A percentile compares a stretch with the other conserved stretches of the same genome.
phyloP scores from a whole-genome alignment of 2,797 vertebrate species.

The Tauraco hartlaubi region DNA sequence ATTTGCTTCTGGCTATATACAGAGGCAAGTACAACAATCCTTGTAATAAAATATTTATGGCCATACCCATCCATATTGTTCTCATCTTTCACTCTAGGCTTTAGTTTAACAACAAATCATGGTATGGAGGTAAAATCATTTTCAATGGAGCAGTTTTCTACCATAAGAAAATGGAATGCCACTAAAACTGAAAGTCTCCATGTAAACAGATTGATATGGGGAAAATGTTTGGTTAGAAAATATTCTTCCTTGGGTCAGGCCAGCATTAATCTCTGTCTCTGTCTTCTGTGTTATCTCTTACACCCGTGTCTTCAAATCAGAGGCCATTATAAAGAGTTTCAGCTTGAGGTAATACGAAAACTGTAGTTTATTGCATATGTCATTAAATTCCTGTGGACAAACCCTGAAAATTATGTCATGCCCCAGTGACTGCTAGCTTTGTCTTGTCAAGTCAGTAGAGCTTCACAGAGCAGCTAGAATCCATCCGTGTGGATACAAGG shows the following conservation, averaged over 20 bases:
- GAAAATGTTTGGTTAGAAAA: not conserved
- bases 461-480: not conserved
- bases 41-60: constrained; percentile 1
- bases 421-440: not conserved
- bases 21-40: not conserved
- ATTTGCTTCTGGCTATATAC: not conserved
- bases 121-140: not conserved
- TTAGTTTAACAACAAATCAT: not conserved
- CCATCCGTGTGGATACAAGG: not conserved
- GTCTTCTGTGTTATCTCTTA: not conserved
- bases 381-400: not conserved
- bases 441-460: not conserved
- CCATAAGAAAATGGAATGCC: not conserved
- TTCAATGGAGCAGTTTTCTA: not conserved
- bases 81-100: not conserved
- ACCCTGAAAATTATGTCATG: not conserved
- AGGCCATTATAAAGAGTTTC: not conserved
- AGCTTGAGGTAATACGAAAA: not conserved
- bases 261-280: not conserved
- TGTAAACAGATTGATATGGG: not conserved
- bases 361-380: not conserved
- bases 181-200: not conserved
- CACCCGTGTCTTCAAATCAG: not conserved
- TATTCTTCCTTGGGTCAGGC: not conserved
- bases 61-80: not conserved